Percentiles rank a stretch among this genome's conserved stretches.
Conservation (phyloP, 2,888 invertebrate genomes). For the Pandemis cinnamomeana region DNA sequence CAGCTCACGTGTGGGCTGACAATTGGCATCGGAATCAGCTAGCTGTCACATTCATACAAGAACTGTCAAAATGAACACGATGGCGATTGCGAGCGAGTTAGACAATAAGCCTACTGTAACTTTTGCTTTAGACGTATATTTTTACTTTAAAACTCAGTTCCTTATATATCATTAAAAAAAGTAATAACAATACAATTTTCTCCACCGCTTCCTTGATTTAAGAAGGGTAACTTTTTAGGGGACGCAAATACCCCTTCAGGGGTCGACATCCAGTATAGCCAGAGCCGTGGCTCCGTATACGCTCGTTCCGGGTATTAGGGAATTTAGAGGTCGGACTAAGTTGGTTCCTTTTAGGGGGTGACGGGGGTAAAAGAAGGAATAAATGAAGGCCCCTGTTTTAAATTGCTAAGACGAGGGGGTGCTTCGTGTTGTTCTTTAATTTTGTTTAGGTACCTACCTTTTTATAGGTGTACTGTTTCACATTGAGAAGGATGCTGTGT, state of each 20-base stretch:
- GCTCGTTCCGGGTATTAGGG: constrained; percentile 36
- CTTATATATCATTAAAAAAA: constrained; percentile 23
- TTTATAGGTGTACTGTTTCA: constrained; percentile 41
- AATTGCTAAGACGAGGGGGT: constrained; percentile 70
- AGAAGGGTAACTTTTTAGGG: constrained; percentile 73
- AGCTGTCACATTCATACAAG: too few relatives aligned
- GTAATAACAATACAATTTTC: constrained; percentile 59
- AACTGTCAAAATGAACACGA: too few relatives aligned
- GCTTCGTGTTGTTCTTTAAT: constrained; percentile 62
- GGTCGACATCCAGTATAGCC: constrained; percentile 55
- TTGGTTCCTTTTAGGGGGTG: constrained; percentile 52
- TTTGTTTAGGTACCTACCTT: constrained; percentile 53
- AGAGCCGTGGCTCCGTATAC: constrained; percentile 49
- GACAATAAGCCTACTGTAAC: too few relatives aligned
- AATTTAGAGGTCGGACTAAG: constrained; percentile 48
- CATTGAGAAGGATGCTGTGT: neutral
- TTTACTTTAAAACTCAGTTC: neutral
- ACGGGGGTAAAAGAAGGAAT: constrained; percentile 69
- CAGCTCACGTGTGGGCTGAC: too few relatives aligned
- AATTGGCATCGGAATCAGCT: too few relatives aligned
- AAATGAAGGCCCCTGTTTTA: constrained; percentile 74
- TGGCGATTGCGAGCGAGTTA: too few relatives aligned
- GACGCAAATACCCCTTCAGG: constrained; percentile 52
- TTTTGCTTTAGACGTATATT: too few relatives aligned
- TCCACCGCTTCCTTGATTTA: constrained; percentile 63